phyloP scores from a whole-genome alignment of 2,113 vertebrate genomes.

The Morone chrysops region DNA sequence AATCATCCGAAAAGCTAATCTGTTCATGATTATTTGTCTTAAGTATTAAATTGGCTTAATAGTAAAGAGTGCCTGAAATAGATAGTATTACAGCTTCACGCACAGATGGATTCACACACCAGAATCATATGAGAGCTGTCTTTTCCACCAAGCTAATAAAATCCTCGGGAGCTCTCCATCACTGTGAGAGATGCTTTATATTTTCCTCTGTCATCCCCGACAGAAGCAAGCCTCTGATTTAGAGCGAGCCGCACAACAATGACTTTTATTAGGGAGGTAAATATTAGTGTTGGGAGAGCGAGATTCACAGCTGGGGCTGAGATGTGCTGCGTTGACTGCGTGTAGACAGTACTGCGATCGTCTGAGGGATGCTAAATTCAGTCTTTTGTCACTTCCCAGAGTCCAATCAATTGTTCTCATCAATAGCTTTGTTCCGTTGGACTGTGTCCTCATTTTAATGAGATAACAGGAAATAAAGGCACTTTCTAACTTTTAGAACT shows the following conservation, averaged over 20 bases:
- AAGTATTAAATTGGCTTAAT: conserved; percentile 30
- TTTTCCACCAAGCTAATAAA: conserved; percentile 57
- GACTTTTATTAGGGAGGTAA: conserved; percentile 75
- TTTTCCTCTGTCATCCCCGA: conserved; percentile 59
- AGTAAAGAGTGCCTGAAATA: conserved; percentile 25
- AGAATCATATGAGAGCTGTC: conserved; percentile 39
- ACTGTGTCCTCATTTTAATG: conserved; percentile 50
- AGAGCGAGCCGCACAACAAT: conserved; percentile 44
- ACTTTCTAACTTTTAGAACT: conserved; percentile 43
- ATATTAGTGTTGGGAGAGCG: conserved; percentile 64
- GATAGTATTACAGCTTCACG: conserved; percentile 38
- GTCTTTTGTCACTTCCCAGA: conserved; percentile 48
- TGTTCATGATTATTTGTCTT: conserved; percentile 22
- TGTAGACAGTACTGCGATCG: not conserved
- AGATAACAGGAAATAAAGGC: conserved; percentile 50
- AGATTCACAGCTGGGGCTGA: conserved; percentile 46
- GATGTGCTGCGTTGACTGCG: conserved; percentile 8
- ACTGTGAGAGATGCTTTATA: conserved; percentile 60
- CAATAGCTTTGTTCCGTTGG: conserved; percentile 48
- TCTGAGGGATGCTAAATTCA: conserved; percentile 32
- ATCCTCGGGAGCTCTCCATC: conserved; percentile 53
- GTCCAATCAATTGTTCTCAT: conserved; percentile 64
- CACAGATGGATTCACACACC: conserved; percentile 44
- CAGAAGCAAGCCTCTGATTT: conserved; percentile 71
- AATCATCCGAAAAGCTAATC: conserved; percentile 37